Conservation (phyloP, 2,888 invertebrate species). For the Microplitis manilae region DNA sequence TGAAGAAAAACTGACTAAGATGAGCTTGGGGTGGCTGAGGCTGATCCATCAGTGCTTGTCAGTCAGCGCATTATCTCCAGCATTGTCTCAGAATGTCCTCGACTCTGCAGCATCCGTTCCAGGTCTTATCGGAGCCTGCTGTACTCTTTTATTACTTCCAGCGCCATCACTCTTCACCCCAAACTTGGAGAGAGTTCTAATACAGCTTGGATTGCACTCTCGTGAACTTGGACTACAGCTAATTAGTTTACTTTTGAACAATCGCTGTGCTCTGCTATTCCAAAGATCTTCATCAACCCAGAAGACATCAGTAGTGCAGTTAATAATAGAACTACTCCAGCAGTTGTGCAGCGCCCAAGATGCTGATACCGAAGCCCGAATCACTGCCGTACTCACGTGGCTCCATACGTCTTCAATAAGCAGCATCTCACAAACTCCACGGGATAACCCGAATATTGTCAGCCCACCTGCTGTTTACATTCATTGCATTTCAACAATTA, state of each 20-base stretch:
- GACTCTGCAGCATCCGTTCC: conserved; percentile 79
- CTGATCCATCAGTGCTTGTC: conserved; percentile 86
- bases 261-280: conserved; percentile 69
- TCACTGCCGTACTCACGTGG: conserved; percentile 83
- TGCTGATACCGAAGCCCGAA: conserved; percentile 75
- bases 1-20: conserved; percentile 74
- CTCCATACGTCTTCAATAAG: conserved; percentile 76
- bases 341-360: conserved; percentile 81
- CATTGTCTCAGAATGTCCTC: conserved; percentile 72
- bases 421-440: conserved; percentile 65
- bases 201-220: conserved; percentile 80
- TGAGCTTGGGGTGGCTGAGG: conserved; percentile 87
- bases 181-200: conserved; percentile 79
- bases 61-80: conserved; percentile 62
- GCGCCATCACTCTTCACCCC: conserved; percentile 77
- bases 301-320: conserved; percentile 72
- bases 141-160: conserved; percentile 82
- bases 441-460: conserved; percentile 54
- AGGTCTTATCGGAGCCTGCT: conserved; percentile 80
- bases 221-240: conserved; percentile 76
- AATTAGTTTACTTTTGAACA: conserved; percentile 76
- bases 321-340: conserved; percentile 86
- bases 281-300: conserved; percentile 63
- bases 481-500: conserved; percentile 86
- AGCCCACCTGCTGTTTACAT: conserved; percentile 75